Evolutionary conservation across 1,140 invertebrate species (phyloP).

Genomic region (Calephelis virginiensis): DNA sequence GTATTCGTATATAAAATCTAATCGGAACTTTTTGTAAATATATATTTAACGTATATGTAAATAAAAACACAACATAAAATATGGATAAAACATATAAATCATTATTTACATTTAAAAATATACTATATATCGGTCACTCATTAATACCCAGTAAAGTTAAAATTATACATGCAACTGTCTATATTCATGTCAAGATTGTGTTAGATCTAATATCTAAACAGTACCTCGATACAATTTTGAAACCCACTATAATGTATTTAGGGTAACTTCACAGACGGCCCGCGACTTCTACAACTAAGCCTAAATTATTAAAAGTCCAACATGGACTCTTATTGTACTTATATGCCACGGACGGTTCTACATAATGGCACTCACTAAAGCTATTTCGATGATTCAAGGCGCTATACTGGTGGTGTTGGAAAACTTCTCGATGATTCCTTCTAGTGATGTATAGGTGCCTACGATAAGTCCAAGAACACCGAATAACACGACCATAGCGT

Average conservation of each 20-base stretch:
- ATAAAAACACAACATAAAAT: too few species aligned
- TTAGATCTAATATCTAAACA: background rate
- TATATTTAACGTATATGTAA: too few species aligned
- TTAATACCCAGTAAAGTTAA: too few species aligned
- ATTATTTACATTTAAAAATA: too few species aligned
- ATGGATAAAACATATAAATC: too few species aligned
- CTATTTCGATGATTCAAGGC: slow-evolving; percentile 29
- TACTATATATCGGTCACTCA: too few species aligned
- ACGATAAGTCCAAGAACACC: slow-evolving; percentile 83
- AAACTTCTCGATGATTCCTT: slow-evolving; percentile 81
- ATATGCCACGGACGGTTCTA: slow-evolving; percentile 42
- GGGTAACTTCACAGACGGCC: background rate
- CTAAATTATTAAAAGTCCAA: slow-evolving; percentile 1
- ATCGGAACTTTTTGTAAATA: too few species aligned
- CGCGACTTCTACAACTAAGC: slow-evolving; percentile 7
- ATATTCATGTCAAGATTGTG: background rate
- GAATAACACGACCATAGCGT: slow-evolving; percentile 84
- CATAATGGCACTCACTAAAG: slow-evolving; percentile 39
- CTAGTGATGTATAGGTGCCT: slow-evolving; percentile 85
- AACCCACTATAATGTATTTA: slow-evolving; percentile 6
- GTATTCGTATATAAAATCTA: too few species aligned
- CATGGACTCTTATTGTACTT: slow-evolving; percentile 33
- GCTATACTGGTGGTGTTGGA: slow-evolving; percentile 31
- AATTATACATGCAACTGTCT: background rate
- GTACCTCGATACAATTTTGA: background rate